phyloP scores from a whole-genome alignment of 1,140 invertebrate genomes.

The Mercenaria mercenaria region DNA sequence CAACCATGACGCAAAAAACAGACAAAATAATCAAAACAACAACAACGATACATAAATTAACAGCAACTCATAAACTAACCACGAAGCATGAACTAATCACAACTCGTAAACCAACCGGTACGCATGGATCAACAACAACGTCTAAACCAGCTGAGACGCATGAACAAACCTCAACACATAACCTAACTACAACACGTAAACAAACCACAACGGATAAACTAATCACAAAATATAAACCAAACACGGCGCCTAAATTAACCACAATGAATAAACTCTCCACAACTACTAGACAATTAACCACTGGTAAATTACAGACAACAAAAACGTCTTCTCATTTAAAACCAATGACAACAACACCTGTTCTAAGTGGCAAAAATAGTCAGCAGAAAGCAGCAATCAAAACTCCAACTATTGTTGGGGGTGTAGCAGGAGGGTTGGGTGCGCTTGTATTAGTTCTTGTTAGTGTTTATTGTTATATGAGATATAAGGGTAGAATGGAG shows the following conservation, averaged over 20 bases:
- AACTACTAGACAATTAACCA: no score
- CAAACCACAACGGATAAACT: not conserved
- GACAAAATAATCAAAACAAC: not conserved
- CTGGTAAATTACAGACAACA: no score
- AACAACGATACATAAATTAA: not conserved
- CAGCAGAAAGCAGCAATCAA: not conserved
- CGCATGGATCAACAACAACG: no score
- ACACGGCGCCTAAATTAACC: no score
- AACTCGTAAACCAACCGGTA: no score
- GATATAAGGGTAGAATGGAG: not conserved
- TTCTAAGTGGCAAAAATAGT: not conserved
- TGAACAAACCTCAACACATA: not conserved
- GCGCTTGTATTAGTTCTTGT: not conserved
- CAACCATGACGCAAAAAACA: not conserved
- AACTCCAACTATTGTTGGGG: not conserved
- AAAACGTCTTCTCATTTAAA: no score
- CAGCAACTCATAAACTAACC: not conserved
- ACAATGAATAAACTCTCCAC: no score
- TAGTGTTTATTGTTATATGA: constrained; percentile 7
- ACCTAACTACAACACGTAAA: not conserved
- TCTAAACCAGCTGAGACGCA: no score
- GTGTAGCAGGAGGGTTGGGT: not conserved
- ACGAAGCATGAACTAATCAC: not conserved
- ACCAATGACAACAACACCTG: not conserved
- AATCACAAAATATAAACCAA: not conserved